Evolutionary conservation across 1,140 invertebrate genomes (phyloP).

Genomic region (Drosophila triauraria): DNA sequence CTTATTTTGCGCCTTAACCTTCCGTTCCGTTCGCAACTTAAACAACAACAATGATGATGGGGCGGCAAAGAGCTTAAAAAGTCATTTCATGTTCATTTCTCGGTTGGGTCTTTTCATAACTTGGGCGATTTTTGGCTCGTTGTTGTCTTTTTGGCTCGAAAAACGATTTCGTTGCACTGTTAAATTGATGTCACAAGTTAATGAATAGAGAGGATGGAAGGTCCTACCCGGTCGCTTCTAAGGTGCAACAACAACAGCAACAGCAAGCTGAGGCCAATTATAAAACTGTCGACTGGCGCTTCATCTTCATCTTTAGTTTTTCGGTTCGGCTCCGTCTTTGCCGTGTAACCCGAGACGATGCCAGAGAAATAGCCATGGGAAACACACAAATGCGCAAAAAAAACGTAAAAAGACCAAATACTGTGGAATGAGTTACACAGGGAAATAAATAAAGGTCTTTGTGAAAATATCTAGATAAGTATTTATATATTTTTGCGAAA

Average conservation of each 20-base stretch:
- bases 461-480: no score
- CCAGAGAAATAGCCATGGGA: slow-evolving; percentile 40
- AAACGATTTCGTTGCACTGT: slow-evolving; percentile 32
- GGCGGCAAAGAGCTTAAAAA: slow-evolving; percentile 37
- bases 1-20: slow-evolving; percentile 35
- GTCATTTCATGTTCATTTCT: slow-evolving; percentile 35
- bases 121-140: slow-evolving; percentile 11
- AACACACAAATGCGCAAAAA: slow-evolving; percentile 21
- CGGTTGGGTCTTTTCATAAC: slow-evolving; percentile 14
- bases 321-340: slow-evolving; percentile 19
- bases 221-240: background rate
- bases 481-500: no score
- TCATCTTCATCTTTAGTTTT: slow-evolving; percentile 14
- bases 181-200: slow-evolving; percentile 38
- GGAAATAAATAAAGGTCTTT: background rate
- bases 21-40: slow-evolving; percentile 21
- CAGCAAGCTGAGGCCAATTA: slow-evolving; percentile 33
- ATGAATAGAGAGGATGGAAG: slow-evolving; percentile 8
- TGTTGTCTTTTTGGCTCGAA: slow-evolving; percentile 5
- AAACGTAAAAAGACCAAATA: slow-evolving; percentile 5
- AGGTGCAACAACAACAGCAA: slow-evolving; percentile 10
- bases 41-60: slow-evolving; percentile 21
- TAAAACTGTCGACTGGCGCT: slow-evolving; percentile 41
- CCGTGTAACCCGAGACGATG: slow-evolving; percentile 46
- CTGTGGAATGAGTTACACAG: background rate